Evolutionary conservation across 1,140 invertebrate species (phyloP).

Genomic region (Saxidomus purpurata): DNA sequence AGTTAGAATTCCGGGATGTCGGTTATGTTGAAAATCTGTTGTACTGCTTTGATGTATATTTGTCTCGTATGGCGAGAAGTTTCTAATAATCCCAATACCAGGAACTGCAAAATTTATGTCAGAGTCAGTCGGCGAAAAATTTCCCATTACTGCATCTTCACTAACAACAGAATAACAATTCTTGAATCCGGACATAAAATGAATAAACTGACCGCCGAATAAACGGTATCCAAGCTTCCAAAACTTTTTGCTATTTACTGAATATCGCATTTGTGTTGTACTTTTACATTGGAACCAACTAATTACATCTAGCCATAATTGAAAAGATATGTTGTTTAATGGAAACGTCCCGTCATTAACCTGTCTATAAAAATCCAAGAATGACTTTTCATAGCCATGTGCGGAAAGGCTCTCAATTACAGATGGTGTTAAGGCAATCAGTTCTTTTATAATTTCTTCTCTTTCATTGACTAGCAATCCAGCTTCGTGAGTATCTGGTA

Average conservation of each 20-base stretch:
- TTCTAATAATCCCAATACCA: slow-evolving; percentile 42
- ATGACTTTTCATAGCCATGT: not conserved
- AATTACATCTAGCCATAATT: slow-evolving; percentile 23
- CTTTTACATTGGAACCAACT: not conserved
- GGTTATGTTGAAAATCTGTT: too few relatives aligned
- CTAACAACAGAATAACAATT: slow-evolving; percentile 8
- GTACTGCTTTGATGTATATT: too few relatives aligned
- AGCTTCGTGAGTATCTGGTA: too few relatives aligned
- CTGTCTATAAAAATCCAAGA: not conserved
- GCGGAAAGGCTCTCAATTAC: not conserved
- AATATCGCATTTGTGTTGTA: slow-evolving; percentile 34
- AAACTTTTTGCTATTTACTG: slow-evolving; percentile 7
- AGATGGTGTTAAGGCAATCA: too few relatives aligned
- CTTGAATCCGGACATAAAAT: slow-evolving; percentile 66
- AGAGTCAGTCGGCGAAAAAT: slow-evolving; percentile 24
- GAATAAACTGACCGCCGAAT: slow-evolving; percentile 62
- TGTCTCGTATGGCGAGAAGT: slow-evolving; percentile 45
- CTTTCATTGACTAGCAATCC: too few relatives aligned
- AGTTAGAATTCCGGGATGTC: not conserved
- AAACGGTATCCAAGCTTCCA: slow-evolving; percentile 61
- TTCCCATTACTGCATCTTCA: not conserved
- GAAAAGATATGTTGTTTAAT: slow-evolving; percentile 26
- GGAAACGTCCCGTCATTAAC: slow-evolving; percentile 21
- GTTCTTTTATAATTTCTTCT: too few relatives aligned
- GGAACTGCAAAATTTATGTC: slow-evolving; percentile 63